Percentiles rank a stretch among this genome's conserved stretches.
phyloP scores from a whole-genome alignment of 2,888 invertebrate species.

The Epicampocera succincta region DNA sequence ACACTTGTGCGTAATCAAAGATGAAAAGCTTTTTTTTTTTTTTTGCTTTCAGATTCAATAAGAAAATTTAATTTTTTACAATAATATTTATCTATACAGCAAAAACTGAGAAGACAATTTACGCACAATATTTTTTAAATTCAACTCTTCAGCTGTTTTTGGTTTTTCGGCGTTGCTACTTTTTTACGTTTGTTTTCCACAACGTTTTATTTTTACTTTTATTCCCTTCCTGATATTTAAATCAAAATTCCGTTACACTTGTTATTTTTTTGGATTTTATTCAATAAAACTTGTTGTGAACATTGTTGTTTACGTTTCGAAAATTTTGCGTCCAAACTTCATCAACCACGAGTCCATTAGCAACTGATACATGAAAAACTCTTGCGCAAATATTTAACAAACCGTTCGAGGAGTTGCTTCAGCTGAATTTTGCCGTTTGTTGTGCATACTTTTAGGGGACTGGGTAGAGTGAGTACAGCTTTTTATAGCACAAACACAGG shows the following conservation, averaged over 20 bases:
- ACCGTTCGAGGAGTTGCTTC: constrained; percentile 54
- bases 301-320: neutral
- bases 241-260: constrained; percentile 37
- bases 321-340: constrained; percentile 54
- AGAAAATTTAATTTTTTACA: constrained; percentile 21
- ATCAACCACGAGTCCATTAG: constrained; percentile 62
- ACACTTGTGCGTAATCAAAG: constrained; percentile 9
- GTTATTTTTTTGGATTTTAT: neutral
- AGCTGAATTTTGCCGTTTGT: constrained; percentile 10
- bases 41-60: constrained; percentile 17
- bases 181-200: neutral
- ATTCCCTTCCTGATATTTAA: too few relatives aligned
- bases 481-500: constrained; percentile 7
- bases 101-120: neutral
- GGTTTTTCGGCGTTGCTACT: neutral
- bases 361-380: constrained; percentile 68
- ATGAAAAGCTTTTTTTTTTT: constrained; percentile 59
- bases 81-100: constrained; percentile 49
- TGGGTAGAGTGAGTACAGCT: constrained; percentile 16
- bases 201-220: constrained; percentile 23
- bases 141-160: constrained; percentile 3
- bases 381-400: constrained; percentile 70
- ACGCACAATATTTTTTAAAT: constrained; percentile 21
- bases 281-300: constrained; percentile 6
- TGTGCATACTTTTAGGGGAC: constrained; percentile 31